These are phyloP conservation scores for Pachyuromys duprasi DNA, from an alignment of 2,797 vertebrate genomes.

Conservation along the genomic window DNA sequence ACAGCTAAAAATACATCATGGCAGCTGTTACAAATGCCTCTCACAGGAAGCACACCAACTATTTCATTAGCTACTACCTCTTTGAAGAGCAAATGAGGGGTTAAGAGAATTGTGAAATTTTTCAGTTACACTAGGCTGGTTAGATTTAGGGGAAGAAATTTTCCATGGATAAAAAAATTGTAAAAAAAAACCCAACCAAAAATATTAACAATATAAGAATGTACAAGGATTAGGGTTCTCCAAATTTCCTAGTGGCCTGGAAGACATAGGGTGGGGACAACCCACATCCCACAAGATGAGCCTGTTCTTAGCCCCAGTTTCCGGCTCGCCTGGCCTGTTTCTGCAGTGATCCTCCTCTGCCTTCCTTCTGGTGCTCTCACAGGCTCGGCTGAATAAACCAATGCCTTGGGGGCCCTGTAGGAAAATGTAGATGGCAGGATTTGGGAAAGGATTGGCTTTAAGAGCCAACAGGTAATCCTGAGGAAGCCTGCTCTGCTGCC, in stretches of 20 bases:
- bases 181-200: constrained; percentile 57
- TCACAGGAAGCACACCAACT: constrained; percentile 86
- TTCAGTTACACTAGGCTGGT: constrained; percentile 63
- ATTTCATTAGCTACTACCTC: constrained; percentile 81
- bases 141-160: constrained; percentile 59
- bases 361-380: not conserved
- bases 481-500: not conserved
- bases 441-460: not conserved
- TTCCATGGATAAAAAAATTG: constrained; percentile 48
- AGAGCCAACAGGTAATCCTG: not conserved
- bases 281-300: not conserved
- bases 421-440: not conserved
- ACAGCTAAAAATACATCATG: constrained; percentile 83
- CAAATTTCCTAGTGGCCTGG: not conserved
- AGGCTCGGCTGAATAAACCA: not conserved
- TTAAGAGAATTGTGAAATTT: constrained; percentile 78
- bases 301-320: not conserved
- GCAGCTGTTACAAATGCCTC: constrained; percentile 84
- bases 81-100: constrained; percentile 85
- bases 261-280: not conserved
- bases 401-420: not conserved
- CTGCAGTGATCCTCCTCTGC: not conserved
- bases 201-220: constrained; percentile 37
- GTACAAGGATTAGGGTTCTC: constrained; percentile 13
- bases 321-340: not conserved